Conservation (phyloP, 2,888 invertebrate genomes). For the Drosophila anomelani region DNA sequence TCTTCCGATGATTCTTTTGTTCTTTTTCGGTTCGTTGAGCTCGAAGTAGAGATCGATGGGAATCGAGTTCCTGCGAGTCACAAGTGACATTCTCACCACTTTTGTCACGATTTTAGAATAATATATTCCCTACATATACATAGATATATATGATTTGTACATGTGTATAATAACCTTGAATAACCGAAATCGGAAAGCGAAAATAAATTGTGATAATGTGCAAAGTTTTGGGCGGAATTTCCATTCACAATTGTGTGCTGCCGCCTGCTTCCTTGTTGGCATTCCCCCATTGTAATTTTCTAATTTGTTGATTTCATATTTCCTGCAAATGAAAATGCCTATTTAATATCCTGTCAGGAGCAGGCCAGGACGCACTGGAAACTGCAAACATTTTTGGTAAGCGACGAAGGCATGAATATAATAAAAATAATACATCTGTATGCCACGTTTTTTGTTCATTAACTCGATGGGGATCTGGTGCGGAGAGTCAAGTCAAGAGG, state of each 20-base stretch:
- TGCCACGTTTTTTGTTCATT: slow-evolving; percentile 65
- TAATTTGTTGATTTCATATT: slow-evolving; percentile 71
- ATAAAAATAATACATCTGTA: slow-evolving; percentile 60
- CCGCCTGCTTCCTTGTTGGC: background rate
- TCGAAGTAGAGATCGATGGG: slow-evolving; percentile 15
- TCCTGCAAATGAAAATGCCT: slow-evolving; percentile 69
- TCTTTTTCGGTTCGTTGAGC: slow-evolving; percentile 32
- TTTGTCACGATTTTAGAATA: background rate
- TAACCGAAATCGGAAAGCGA: background rate
- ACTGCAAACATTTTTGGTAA: slow-evolving; percentile 8
- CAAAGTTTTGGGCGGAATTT: background rate
- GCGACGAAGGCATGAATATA: slow-evolving; percentile 34
- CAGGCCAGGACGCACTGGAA: slow-evolving; percentile 32
- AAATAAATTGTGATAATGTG: background rate
- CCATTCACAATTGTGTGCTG: background rate
- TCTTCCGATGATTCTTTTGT: slow-evolving; percentile 14
- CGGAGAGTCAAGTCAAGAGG: slow-evolving; percentile 58
- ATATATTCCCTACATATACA: background rate
- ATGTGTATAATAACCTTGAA: background rate
- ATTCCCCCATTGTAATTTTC: slow-evolving; percentile 51
- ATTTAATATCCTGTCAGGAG: slow-evolving; percentile 71
- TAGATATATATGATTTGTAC: no score
- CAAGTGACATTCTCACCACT: background rate
- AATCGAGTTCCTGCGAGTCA: background rate
- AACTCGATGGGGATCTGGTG: slow-evolving; percentile 44